Evolutionary conservation across 2,888 invertebrate genomes (phyloP).

Genomic region (Isoperla grammatica): DNA sequence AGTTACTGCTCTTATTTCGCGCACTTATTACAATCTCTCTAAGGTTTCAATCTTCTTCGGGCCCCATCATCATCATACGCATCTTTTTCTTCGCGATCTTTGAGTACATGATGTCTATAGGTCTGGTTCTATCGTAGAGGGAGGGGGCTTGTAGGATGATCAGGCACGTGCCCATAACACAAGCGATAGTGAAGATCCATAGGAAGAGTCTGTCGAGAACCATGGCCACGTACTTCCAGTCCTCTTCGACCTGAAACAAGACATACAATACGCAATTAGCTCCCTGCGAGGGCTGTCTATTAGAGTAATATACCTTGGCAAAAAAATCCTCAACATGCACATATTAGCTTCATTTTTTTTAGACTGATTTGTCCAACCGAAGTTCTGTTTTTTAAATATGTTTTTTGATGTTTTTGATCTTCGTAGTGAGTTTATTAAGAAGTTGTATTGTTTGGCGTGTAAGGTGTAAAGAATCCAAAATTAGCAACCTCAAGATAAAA

Average conservation of each 20-base stretch:
- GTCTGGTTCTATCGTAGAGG: slow-evolving; percentile 83
- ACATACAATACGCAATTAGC: background rate
- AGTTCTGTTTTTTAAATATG: background rate
- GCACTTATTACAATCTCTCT: background rate
- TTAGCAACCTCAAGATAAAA: too few species aligned
- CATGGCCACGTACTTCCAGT: slow-evolving; percentile 97
- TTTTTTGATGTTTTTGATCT: background rate
- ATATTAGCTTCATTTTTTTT: background rate
- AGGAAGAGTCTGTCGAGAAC: slow-evolving; percentile 94
- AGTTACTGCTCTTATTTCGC: too few species aligned
- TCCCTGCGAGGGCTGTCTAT: too few species aligned
- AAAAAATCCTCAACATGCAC: too few species aligned
- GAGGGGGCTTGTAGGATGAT: slow-evolving; percentile 89
- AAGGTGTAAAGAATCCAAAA: too few species aligned
- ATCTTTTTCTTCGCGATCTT: slow-evolving; percentile 88
- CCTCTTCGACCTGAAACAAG: slow-evolving; percentile 75
- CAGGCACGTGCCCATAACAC: slow-evolving; percentile 81
- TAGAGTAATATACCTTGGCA: too few species aligned
- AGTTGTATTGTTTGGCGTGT: too few species aligned
- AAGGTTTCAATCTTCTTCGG: slow-evolving; percentile 50
- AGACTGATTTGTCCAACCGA: background rate
- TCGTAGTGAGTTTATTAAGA: background rate
- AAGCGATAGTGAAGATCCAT: slow-evolving; percentile 91
- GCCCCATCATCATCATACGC: slow-evolving; percentile 82
- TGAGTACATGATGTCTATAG: slow-evolving; percentile 84